phyloP scores from a whole-genome alignment of 2,113 vertebrate species.

The Saccopteryx bilineata region DNA sequence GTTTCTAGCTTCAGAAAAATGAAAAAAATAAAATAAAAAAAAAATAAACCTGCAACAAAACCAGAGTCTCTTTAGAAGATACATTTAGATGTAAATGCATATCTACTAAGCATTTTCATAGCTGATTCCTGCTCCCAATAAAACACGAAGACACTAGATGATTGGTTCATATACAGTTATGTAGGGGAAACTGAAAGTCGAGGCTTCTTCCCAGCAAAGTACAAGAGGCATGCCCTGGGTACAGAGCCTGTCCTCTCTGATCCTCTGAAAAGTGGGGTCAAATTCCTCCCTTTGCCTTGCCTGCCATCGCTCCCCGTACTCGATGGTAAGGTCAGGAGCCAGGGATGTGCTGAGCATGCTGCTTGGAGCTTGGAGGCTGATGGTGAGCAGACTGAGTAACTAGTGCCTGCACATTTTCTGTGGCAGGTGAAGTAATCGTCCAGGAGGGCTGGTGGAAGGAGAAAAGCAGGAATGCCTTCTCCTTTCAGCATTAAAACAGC shows the following conservation, averaged over 20 bases:
- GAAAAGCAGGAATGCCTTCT: slow-evolving; percentile 26
- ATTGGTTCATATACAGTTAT: rapidly evolving
- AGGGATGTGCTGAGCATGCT: not conserved
- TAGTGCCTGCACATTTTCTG: slow-evolving; percentile 26
- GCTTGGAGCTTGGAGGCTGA: not conserved
- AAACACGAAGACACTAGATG: not conserved
- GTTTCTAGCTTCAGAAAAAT: too few species aligned
- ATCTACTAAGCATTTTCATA: not conserved
- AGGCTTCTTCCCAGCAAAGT: not conserved
- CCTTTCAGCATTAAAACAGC: slow-evolving; percentile 51
- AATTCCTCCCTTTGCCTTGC: not conserved
- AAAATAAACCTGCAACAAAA: not conserved
- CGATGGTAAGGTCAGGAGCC: not conserved
- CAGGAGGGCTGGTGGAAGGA: slow-evolving; percentile 1
- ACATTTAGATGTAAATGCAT: rapidly evolving
- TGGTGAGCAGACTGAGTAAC: slow-evolving; percentile 18
- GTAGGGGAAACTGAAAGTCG: rapidly evolving
- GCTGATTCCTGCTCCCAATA: rapidly evolving
- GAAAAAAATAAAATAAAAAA: too few species aligned
- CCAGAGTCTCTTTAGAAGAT: not conserved
- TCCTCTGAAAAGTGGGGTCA: not conserved
- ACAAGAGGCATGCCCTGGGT: rapidly evolving
- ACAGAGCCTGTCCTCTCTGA: not conserved
- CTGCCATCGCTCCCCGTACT: not conserved
- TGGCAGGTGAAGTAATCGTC: slow-evolving; percentile 53